A percentile compares a stretch with the other conserved stretches of the same genome.
These are phyloP conservation scores for Hirundo rustica DNA, from an alignment of 2,797 vertebrate species.

Conservation along the genomic window DNA sequence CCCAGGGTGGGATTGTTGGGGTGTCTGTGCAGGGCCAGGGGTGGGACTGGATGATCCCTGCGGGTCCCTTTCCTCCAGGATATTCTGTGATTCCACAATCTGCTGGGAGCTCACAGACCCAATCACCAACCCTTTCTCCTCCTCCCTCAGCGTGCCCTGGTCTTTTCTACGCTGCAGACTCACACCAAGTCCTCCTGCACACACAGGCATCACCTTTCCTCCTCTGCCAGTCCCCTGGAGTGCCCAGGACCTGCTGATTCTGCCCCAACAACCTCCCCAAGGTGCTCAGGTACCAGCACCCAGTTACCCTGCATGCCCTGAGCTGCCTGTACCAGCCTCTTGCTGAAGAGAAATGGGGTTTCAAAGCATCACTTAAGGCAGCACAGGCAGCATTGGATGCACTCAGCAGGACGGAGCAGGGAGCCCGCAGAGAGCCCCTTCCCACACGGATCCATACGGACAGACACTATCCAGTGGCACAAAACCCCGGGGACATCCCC, in stretches of 20 bases:
- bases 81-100: not conserved
- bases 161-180: not conserved
- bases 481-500: not conserved
- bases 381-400: not conserved
- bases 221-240: not conserved
- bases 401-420: not conserved
- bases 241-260: not conserved
- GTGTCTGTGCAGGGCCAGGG: not conserved
- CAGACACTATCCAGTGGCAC: not conserved
- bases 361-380: not conserved
- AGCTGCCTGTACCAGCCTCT: not conserved
- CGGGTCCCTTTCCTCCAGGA: not conserved
- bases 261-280: not conserved
- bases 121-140: not conserved
- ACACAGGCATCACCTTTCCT: not conserved
- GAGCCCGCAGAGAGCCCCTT: not conserved
- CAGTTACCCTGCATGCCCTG: accelerated
- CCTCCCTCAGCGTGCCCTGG: accelerated
- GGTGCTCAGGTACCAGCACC: not conserved
- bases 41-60: accelerated
- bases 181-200: accelerated
- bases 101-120: not conserved
- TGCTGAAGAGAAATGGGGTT: not conserved
- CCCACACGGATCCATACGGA: accelerated
- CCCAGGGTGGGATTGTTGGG: not conserved